Percentiles rank a stretch among this genome's conserved stretches.
These are phyloP conservation scores for Apodemia zela DNA, from an alignment of 2,888 invertebrate genomes.

Conservation along the genomic window DNA sequence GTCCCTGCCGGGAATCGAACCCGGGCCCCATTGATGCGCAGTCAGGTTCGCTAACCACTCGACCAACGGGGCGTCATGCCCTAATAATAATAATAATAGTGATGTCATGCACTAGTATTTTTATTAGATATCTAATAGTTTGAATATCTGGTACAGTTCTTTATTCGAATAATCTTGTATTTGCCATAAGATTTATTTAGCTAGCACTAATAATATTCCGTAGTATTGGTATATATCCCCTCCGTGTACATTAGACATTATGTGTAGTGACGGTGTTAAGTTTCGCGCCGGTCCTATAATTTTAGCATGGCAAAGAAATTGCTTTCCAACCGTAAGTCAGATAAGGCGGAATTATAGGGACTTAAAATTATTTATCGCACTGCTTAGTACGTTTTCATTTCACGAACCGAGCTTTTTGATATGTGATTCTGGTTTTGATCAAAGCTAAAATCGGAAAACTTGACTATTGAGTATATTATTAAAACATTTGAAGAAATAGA, in stretches of 20 bases:
- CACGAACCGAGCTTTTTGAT: slow-evolving; percentile 20
- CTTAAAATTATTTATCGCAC: slow-evolving; percentile 43
- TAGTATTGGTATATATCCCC: slow-evolving; percentile 21
- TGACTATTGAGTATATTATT: background rate
- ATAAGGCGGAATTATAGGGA: slow-evolving; percentile 54
- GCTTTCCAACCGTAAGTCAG: slow-evolving; percentile 42
- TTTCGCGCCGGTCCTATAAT: slow-evolving; percentile 51
- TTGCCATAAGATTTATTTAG: background rate
- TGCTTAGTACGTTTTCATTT: slow-evolving; percentile 27
- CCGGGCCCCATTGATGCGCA: no score
- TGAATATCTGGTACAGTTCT: no score
- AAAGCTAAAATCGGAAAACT: slow-evolving; percentile 2
- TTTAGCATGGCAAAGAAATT: slow-evolving; percentile 55
- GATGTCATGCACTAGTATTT: no score
- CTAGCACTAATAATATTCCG: background rate
- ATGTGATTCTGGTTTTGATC: slow-evolving; percentile 19
- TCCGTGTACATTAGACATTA: slow-evolving; percentile 37
- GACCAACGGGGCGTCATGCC: no score
- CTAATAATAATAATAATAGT: no score
- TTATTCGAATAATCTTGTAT: background rate
- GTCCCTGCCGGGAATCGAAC: no score
- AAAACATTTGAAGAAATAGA: no score
- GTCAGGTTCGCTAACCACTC: no score
- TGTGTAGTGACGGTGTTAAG: slow-evolving; percentile 40
- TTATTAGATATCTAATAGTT: no score